Evolutionary conservation across 2,888 invertebrate genomes (phyloP).

Genomic region (Microdon myrmicae): DNA sequence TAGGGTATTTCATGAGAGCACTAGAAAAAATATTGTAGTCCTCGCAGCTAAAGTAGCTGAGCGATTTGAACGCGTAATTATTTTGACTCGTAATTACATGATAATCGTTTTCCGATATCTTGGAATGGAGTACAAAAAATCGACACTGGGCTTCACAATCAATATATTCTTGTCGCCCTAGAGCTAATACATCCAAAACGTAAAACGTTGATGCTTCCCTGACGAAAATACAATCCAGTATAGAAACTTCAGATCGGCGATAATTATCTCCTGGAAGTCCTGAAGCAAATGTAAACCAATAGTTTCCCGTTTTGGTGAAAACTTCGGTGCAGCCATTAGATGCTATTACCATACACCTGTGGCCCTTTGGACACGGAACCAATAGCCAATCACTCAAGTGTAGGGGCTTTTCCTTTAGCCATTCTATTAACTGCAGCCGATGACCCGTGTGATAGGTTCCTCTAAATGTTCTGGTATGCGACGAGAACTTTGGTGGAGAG

Average conservation of each 20-base stretch:
- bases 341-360: constrained; percentile 84
- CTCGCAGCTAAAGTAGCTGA: constrained; percentile 59
- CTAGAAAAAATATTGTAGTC: constrained; percentile 55
- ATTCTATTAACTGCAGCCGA: constrained; percentile 90
- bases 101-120: constrained; percentile 72
- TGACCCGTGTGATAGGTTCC: constrained; percentile 48
- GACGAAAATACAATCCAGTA: constrained; percentile 86
- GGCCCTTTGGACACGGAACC: constrained; percentile 85
- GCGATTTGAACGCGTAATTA: constrained; percentile 55
- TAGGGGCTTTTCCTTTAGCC: constrained; percentile 87
- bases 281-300: constrained; percentile 68
- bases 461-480: constrained; percentile 19
- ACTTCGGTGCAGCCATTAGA: constrained; percentile 74
- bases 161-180: constrained; percentile 60
- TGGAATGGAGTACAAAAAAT: constrained; percentile 83
- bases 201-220: constrained; percentile 72
- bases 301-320: constrained; percentile 74
- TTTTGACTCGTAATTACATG: constrained; percentile 41
- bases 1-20: constrained; percentile 58
- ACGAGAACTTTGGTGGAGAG: constrained; percentile 9
- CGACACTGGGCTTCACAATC: constrained; percentile 76
- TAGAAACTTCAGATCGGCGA: constrained; percentile 52
- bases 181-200: constrained; percentile 77
- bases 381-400: constrained; percentile 81
- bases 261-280: constrained; percentile 60